Evolutionary conservation across 2,888 invertebrate genomes (phyloP).

Genomic region (Beris chalybata): DNA sequence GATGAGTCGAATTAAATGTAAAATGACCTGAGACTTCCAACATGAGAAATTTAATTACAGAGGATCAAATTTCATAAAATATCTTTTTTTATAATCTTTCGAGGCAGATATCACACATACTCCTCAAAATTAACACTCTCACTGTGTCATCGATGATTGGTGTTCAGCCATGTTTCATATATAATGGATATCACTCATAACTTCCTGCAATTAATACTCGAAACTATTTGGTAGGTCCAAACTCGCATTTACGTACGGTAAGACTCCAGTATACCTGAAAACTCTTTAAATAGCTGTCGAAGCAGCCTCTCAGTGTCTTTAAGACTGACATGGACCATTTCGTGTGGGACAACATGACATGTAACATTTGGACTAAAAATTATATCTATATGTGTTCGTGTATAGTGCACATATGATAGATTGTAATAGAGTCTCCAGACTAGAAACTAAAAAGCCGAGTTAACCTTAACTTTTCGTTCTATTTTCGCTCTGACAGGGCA

Average conservation of each 20-base stretch:
- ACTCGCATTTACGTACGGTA: neutral
- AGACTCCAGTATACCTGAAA: slow-evolving; percentile 23
- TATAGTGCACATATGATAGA: slow-evolving; percentile 3
- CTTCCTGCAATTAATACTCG: slow-evolving; percentile 29
- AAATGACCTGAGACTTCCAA: too few relatives aligned
- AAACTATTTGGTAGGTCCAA: slow-evolving; percentile 26
- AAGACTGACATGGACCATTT: slow-evolving; percentile 20
- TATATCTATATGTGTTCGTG: slow-evolving; percentile 4
- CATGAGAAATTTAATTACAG: too few relatives aligned
- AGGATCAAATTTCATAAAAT: too few relatives aligned
- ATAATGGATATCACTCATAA: slow-evolving; percentile 30
- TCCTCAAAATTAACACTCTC: slow-evolving; percentile 24
- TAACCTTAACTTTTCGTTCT: slow-evolving; percentile 22
- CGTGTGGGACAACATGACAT: slow-evolving; percentile 24
- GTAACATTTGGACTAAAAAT: slow-evolving; percentile 26
- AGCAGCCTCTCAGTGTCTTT: slow-evolving; percentile 15
- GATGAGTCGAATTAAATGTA: too few relatives aligned
- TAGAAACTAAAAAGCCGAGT: slow-evolving; percentile 17
- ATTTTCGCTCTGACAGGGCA: slow-evolving; percentile 21
- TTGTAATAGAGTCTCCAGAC: slow-evolving; percentile 17
- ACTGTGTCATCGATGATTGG: slow-evolving; percentile 21
- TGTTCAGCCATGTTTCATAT: slow-evolving; percentile 8
- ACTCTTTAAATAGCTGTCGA: slow-evolving; percentile 31
- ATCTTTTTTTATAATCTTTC: too few relatives aligned
- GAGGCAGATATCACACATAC: too few relatives aligned